A percentile compares a stretch with the other conserved stretches of the same genome.
phyloP scores from a whole-genome alignment of 2,797 vertebrate genomes.

The Anguilla pacifica region DNA sequence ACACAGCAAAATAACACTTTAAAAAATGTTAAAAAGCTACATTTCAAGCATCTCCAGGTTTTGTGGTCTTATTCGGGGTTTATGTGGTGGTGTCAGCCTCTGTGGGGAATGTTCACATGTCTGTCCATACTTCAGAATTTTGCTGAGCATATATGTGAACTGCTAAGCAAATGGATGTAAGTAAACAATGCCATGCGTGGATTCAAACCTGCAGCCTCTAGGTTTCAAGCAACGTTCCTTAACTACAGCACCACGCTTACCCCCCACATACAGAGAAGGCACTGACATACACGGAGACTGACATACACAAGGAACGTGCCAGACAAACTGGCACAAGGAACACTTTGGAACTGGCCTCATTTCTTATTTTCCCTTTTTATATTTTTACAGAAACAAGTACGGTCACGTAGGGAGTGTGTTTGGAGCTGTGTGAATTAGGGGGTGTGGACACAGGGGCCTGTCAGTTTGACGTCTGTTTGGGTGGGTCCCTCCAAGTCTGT shows the following conservation, averaged over 20 bases:
- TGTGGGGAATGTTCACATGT: no score
- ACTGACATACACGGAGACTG: background rate
- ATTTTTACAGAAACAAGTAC: slow-evolving; percentile 13
- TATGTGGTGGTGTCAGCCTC: no score
- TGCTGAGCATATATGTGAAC: no score
- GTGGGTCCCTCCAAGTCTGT: no score
- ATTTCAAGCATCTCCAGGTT: no score
- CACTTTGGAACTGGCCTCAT: background rate
- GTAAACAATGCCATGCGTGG: background rate
- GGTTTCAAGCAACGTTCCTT: background rate
- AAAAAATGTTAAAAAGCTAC: no score
- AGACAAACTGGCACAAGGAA: background rate
- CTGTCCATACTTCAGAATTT: no score
- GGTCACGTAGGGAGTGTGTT: background rate
- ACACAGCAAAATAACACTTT: background rate
- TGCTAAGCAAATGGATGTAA: no score
- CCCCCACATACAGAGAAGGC: background rate
- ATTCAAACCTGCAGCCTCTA: background rate
- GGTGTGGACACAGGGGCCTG: background rate
- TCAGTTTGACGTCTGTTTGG: background rate
- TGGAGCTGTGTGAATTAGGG: background rate
- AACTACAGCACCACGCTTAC: background rate
- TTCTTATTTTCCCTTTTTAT: background rate
- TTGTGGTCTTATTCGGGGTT: no score
- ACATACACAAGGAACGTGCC: background rate